Base-by-base conservation (phyloP, 35 echinoderm and acorn worm species). In the Hemicentrotus pulcherrimus region DNA sequence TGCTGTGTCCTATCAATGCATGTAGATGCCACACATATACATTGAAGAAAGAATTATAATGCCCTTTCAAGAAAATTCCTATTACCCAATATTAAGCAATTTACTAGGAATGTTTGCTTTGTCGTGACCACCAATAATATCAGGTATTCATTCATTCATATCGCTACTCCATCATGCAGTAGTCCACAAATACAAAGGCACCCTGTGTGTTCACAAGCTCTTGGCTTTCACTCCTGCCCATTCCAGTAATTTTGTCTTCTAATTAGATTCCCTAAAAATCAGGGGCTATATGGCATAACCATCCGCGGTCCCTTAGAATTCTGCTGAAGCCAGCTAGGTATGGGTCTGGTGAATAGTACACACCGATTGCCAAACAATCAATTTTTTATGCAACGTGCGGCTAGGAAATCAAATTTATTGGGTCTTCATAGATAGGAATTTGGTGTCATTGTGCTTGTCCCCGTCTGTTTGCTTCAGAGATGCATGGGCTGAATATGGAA, bases 241-340 rank as follows among this genome's bases (percentile, higher is more conserved):
- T 78, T 78, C 65, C 65, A 78, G 65, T 78, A 78, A 78, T 78
- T n/a, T 78, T 78, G 65, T 78, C 65, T 78, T 78, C 65, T 78
- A 78, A 78, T 78, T 78, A 78, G 65, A 78, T 78, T 78, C 65
- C 65, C 19, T 78, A 78, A 78, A 78, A 78, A 78, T 78, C 19
- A 78, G 65, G 22, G 24, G 19, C 65, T 30, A 78, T 78, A 5
- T 78, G 65, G 65, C 18, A 78, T 78, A 78, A 78, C 65, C 65
- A 78, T 78, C 65, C 65, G n/a, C 50, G 9, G 19, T 78, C 24
- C 22, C 65, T 8, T 30, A 78, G 65, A 78, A 78, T 28, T 78
- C 19, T 78, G 28, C 24, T 22, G 65, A 78, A 28, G 24, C 65
- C 65, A 78, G 28, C 4, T 78, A n/a, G n/a, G n/a, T 41, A 41